These are phyloP conservation scores for Beris chalybata DNA, from an alignment of 2,888 invertebrate species.

Conservation along the genomic window DNA sequence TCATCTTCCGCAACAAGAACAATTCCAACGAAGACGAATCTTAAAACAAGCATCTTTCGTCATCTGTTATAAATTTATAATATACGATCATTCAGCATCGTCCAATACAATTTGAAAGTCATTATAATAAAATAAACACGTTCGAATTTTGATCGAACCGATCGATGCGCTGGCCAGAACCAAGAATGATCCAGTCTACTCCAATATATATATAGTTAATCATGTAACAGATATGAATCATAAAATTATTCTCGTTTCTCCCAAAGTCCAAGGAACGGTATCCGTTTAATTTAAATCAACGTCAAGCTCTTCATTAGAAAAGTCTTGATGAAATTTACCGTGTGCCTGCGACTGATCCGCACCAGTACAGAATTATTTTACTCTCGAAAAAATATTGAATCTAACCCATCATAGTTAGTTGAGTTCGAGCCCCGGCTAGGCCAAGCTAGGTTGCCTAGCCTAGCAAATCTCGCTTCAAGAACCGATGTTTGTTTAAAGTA, in stretches of 20 bases:
- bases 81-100: constrained; percentile 5
- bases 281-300: constrained; percentile 40
- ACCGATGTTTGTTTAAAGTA: constrained; percentile 40
- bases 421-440: background rate
- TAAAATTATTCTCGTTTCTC: constrained; percentile 17
- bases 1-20: constrained; percentile 24
- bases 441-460: background rate
- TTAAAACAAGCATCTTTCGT: constrained; percentile 23
- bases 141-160: constrained; percentile 32
- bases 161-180: constrained; percentile 2
- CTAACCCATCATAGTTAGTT: constrained; percentile 14
- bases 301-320: constrained; percentile 39
- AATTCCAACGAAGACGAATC: constrained; percentile 8
- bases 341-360: background rate
- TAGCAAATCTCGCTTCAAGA: constrained; percentile 32
- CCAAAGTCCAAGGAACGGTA: constrained; percentile 24
- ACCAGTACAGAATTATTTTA: background rate
- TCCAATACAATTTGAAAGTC: constrained; percentile 37
- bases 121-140: constrained; percentile 38
- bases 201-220: constrained; percentile 34
- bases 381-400: constrained; percentile 18
- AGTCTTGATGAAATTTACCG: constrained; percentile 29
- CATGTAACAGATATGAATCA: constrained; percentile 39
- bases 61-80: constrained; percentile 1
- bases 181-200: constrained; percentile 4